These are phyloP conservation scores for Pterobdella sp. DNA, from an alignment of 2,888 invertebrate genomes.

Conservation along the genomic window DNA sequence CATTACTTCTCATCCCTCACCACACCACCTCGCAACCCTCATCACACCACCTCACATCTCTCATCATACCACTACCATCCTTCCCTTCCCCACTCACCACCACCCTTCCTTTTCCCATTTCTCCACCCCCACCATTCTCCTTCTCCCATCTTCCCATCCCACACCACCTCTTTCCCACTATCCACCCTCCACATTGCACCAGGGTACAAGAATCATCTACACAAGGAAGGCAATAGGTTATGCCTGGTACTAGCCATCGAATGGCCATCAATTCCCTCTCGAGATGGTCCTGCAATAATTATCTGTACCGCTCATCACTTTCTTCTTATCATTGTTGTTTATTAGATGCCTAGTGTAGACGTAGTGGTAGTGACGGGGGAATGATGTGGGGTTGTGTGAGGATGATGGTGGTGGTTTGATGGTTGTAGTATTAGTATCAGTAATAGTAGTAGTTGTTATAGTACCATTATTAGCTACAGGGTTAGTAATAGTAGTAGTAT, in stretches of 20 bases:
- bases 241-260: conserved; percentile 5
- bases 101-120: not conserved
- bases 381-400: not conserved
- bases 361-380: not conserved
- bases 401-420: not conserved
- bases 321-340: not conserved
- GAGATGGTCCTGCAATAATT: no score
- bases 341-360: not conserved
- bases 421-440: not conserved
- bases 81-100: not conserved
- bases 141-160: not conserved
- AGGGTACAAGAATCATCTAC: conserved; percentile 1
- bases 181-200: not conserved
- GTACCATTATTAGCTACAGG: no score
- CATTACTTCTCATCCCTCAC: not conserved
- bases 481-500: no score
- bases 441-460: no score
- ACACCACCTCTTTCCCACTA: not conserved
- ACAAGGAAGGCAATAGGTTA: not conserved
- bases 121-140: not conserved
- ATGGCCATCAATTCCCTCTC: not conserved
- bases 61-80: not conserved
- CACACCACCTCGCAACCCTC: not conserved
- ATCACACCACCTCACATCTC: not conserved
- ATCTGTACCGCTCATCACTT: no score